Base-by-base conservation (phyloP, 2,113 vertebrate genomes). In the Hippocampus abdominalis region DNA sequence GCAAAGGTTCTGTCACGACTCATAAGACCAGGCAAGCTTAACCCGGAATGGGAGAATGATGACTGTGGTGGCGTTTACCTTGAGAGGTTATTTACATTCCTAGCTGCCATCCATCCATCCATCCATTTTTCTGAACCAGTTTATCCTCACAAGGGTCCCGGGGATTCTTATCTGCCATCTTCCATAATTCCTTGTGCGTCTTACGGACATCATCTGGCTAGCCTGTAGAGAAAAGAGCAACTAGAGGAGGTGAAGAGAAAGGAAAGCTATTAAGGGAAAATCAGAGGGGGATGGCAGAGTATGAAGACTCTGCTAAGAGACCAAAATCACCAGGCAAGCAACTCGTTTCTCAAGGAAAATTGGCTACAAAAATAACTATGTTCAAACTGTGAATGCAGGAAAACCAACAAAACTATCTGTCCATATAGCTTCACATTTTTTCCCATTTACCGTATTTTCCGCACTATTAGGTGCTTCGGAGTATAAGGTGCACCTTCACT, bases 31-130 rank as follows among this genome's bases (percentile, higher is more conserved):
- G 18, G 18, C 36, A n/a, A 62, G 8, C 8, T 18, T 11, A 18
- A 36, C 59, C 59, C 23, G 53, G 53, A 10, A 25, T 13, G 54
- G 70, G 73, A 66, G 63, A 62, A 56, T 63, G 39, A 71, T 40
- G 80, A 74, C 46, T 57, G 29, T 39, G 20, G 51, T 51, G 70
- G 27, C 75, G 64, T 79, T 84, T 84, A 81, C 85, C 81, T 80
- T 57, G 42, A 89, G 65, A 78, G 70, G 75, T 66, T 54, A 75
- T 85, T 77, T 48, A 74, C 83, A 80, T 86, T 86, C 61, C 71
- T 68, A 73, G 73, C 54, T 73, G 74, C 75, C n/a, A 36, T 36
- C 32, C 32, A 6, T 6, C 32, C 32, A 36, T 36, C 32, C 32
- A 36, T 36, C 5, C 32, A 36, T 36, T 36, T 36, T 36, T 36